phyloP scores from a whole-genome alignment of 2,888 invertebrate species.

The Agapostemon virescens region DNA sequence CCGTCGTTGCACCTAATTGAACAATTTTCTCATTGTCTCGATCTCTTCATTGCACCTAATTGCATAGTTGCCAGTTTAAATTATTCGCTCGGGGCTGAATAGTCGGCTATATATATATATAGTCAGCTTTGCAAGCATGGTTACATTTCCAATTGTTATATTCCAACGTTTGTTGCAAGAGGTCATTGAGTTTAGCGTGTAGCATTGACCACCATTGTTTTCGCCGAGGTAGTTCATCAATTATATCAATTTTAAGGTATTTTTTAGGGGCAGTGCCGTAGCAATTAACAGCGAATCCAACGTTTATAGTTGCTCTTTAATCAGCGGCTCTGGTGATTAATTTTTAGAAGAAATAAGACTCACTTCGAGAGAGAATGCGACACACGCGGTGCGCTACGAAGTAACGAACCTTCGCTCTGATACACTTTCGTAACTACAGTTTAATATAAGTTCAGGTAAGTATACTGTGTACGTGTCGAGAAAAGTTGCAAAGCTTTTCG shows the following conservation, averaged over 20 bases:
- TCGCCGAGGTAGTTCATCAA: not conserved
- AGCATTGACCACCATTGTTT: not conserved
- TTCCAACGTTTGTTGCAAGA: not conserved
- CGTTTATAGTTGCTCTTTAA: not conserved
- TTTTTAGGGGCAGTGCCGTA: not conserved
- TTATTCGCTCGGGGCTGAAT: not conserved
- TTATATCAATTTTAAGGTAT: not conserved
- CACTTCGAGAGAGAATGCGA: not conserved
- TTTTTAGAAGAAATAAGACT: not conserved
- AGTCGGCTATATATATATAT: too few species aligned
- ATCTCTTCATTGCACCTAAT: not conserved
- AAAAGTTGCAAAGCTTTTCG: slow-evolving; percentile 19
- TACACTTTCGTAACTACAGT: not conserved
- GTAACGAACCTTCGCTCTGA: not conserved
- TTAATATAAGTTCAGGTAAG: slow-evolving; percentile 1
- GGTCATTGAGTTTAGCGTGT: not conserved
- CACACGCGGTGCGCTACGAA: not conserved
- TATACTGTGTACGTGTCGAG: not conserved
- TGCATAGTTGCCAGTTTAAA: not conserved
- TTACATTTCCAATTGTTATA: not conserved
- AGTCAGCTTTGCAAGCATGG: too few species aligned
- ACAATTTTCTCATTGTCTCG: slow-evolving; percentile 5
- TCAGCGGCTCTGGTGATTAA: not conserved
- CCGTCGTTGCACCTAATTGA: not conserved
- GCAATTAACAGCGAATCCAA: not conserved